Evolutionary conservation across 1,140 invertebrate genomes (phyloP).

Genomic region (Liolophura sinensis): DNA sequence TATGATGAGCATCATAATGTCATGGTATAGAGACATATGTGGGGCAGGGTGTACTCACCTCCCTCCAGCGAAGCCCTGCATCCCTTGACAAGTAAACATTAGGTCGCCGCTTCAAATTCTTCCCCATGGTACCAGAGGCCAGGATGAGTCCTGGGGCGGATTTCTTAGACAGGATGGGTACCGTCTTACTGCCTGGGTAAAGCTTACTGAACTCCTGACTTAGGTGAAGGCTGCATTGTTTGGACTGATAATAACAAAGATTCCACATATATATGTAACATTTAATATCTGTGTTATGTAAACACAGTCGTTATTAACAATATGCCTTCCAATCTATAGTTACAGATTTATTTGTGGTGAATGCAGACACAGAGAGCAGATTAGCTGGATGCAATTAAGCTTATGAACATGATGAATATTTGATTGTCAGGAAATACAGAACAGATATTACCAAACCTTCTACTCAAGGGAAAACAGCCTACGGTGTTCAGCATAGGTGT

Average conservation of each 20-base stretch:
- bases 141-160: slow-evolving; percentile 87
- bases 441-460: no score
- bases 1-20: not conserved
- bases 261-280: not conserved
- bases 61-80: slow-evolving; percentile 82
- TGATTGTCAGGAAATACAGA: no score
- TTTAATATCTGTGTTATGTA: no score
- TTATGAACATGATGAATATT: no score
- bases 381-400: no score
- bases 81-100: slow-evolving; percentile 82
- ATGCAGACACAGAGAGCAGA: no score
- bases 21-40: not conserved
- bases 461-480: no score
- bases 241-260: slow-evolving; percentile 35
- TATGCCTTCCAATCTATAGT: no score
- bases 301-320: no score
- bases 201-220: slow-evolving; percentile 82
- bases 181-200: slow-evolving; percentile 76
- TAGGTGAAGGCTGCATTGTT: slow-evolving; percentile 81
- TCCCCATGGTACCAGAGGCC: slow-evolving; percentile 76
- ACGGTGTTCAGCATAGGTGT: no score
- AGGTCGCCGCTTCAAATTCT: slow-evolving; percentile 72
- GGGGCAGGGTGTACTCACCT: slow-evolving; percentile 60
- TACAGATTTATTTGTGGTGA: no score
- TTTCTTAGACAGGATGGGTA: slow-evolving; percentile 82